Conservation (phyloP, 1,140 invertebrate genomes). For the Ectropis grisescens region DNA sequence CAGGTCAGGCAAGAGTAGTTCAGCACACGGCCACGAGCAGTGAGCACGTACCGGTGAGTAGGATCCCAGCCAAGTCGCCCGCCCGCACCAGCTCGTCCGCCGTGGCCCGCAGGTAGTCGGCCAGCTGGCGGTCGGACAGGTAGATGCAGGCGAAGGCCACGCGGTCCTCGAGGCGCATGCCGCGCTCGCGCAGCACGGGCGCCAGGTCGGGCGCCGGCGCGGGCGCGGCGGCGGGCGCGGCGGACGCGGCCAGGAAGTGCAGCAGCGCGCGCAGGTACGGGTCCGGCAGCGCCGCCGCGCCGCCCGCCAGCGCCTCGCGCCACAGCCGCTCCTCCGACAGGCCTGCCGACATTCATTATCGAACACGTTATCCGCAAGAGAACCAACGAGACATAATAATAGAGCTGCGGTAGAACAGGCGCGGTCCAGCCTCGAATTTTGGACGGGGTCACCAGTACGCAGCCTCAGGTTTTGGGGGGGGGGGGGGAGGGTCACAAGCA, state of each 20-base stretch:
- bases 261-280: constrained; percentile 94
- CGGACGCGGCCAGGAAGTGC: constrained; percentile 84
- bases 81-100: constrained; percentile 78
- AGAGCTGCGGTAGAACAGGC: too few relatives aligned
- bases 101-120: constrained; percentile 82
- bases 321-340: constrained; percentile 88
- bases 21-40: too few relatives aligned
- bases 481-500: too few relatives aligned
- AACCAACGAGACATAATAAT: too few relatives aligned
- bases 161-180: constrained; percentile 88
- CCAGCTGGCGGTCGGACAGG: constrained; percentile 84
- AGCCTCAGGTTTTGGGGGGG: too few relatives aligned
- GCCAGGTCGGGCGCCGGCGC: constrained; percentile 24
- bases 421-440: too few relatives aligned
- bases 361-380: too few relatives aligned
- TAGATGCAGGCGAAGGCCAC: constrained; percentile 95
- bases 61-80: constrained; percentile 87
- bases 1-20: too few relatives aligned
- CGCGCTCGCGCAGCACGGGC: constrained; percentile 18
- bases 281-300: constrained; percentile 84
- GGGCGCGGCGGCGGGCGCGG: constrained; percentile 10
- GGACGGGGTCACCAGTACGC: too few relatives aligned
- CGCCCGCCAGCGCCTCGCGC: constrained; percentile 85
- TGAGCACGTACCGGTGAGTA: constrained; percentile 86
- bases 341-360: too few relatives aligned